Evolutionary conservation across 2,888 invertebrate species (phyloP), one percentile per base, ranked within the genome.

Genomic region (Drosophila falleni): DNA sequence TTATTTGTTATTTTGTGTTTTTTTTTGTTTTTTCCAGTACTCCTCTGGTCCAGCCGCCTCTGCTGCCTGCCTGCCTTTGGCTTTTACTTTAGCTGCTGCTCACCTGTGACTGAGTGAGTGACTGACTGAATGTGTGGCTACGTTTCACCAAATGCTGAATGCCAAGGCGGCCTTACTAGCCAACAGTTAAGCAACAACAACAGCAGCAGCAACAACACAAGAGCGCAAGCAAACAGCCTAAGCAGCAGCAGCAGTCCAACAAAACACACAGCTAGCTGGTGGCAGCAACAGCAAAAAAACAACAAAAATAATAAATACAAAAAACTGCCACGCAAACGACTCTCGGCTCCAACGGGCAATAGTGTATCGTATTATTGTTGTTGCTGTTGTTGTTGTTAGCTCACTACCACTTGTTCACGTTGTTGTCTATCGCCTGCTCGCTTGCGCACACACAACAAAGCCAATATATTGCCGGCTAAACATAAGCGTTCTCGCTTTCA

Each of bases 241-340:
- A 76, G 49, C 71, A 76, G 49, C 55, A 76, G 64, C 71, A 76
- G 49, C 55, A 75, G 55, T 70, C 55, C 56, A 69, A 70, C 70
- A 70, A 70, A 58, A 70, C 59, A 70, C 59, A 60, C 41, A 47
- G 39, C 42, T 47, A 73, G 55, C 55, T 55, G 61, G 61, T 55
- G 50, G 71, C 71, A 66, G 68, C 74, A 64, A 56, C 47, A 78
- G 55, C 55, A 51, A 66, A 68, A 26, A 41, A 58, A 35, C 15
- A 37, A n/a, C 19, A 53, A 47, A n/a, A 59, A 41, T 29, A 51
- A 55, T 46, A 31, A 53, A 42, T 15, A 55, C 64, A 67, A 82
- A 74, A 88, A 89, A 84, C 75, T 87, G 87, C 87, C 87, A 87
- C 87, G 87, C 83, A 87, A 82, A 78, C 82, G 82, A 78, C 81